phyloP scores from a whole-genome alignment of 2,113 vertebrate species.

The Pantherophis guttatus region DNA sequence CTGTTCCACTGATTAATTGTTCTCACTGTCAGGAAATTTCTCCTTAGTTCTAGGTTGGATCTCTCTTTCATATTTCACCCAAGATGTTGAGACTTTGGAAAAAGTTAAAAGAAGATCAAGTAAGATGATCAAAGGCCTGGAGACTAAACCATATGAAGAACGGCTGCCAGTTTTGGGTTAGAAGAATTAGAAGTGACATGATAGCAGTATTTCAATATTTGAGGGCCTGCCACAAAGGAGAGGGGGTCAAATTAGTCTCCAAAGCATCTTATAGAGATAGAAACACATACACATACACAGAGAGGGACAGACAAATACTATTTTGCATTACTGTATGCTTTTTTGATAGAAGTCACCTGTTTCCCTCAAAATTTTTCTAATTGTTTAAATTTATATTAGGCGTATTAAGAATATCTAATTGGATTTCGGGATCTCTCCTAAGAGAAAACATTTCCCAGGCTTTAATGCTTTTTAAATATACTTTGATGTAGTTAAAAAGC shows the following conservation, averaged over 20 bases:
- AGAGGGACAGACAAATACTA: not conserved
- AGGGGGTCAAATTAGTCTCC: no score
- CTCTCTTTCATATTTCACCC: no score
- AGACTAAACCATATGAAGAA: no score
- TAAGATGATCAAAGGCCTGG: no score
- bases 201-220: no score
- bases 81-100: no score
- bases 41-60: not conserved
- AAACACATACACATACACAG: not conserved
- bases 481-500: not conserved
- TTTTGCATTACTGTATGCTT: not conserved
- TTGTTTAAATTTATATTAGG: not conserved
- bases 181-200: no score
- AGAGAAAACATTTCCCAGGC: slow-evolving; percentile 1
- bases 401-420: slow-evolving; percentile 30
- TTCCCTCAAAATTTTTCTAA: not conserved
- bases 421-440: not conserved
- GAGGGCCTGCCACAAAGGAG: no score
- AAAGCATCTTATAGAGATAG: no score
- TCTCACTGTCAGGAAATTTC: not conserved
- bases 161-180: no score
- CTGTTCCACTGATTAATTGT: not conserved
- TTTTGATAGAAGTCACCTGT: not conserved
- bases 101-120: no score
- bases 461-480: not conserved